These are phyloP conservation scores for Phytoseiulus persimilis DNA, from an alignment of 2,888 invertebrate genomes.

Conservation along the genomic window DNA sequence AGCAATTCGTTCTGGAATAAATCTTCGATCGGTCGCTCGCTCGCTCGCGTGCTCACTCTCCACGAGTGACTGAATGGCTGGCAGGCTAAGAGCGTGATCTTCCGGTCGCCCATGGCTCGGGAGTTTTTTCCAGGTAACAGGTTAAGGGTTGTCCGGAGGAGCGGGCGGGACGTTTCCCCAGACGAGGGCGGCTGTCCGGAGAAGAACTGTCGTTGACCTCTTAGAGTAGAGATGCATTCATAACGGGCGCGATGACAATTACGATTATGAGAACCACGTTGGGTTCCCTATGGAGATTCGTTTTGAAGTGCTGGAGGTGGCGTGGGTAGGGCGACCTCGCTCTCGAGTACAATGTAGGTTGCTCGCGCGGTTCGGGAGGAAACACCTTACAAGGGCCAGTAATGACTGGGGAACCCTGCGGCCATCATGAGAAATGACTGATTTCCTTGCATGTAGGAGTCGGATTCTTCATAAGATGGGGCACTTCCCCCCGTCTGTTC, in stretches of 20 bases:
- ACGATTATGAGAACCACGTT: background rate
- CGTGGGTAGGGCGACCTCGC: background rate
- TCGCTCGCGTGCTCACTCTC: too few species aligned
- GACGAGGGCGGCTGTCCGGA: background rate
- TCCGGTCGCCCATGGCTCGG: too few species aligned
- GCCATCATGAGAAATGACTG: background rate
- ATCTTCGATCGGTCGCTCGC: background rate
- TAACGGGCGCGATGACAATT: background rate
- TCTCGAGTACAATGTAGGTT: background rate
- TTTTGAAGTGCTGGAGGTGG: background rate
- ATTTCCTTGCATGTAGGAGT: too few species aligned
- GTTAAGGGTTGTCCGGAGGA: background rate
- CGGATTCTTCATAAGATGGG: too few species aligned
- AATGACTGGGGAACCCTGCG: background rate
- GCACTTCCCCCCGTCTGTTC: too few species aligned
- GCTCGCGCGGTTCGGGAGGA: background rate
- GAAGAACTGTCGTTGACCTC: background rate
- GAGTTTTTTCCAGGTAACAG: too few species aligned
- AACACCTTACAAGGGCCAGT: background rate
- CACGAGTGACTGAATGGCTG: too few species aligned
- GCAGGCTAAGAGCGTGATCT: too few species aligned
- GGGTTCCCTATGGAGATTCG: background rate
- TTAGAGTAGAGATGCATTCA: background rate
- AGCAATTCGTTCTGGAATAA: conserved; percentile 5
- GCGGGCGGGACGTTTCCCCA: background rate